A percentile compares a stretch with the other conserved stretches of the same genome.
phyloP scores from a whole-genome alignment of 1,140 invertebrate species.

The Anastatus disparis region DNA sequence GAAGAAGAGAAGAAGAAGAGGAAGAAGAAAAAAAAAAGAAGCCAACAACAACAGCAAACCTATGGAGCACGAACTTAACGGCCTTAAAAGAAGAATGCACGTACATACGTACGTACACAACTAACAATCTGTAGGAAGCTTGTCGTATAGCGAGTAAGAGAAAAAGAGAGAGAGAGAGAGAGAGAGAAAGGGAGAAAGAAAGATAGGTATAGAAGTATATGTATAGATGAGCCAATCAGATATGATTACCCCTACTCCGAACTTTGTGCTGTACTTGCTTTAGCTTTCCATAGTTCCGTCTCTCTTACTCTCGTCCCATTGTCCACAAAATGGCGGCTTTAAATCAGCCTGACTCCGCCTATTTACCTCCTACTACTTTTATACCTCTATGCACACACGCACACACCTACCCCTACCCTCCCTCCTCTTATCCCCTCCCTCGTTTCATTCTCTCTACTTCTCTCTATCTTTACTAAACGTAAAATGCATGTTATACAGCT shows the following conservation, averaged over 20 bases:
- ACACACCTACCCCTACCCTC: not conserved
- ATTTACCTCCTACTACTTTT: constrained; percentile 48
- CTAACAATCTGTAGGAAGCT: constrained; percentile 68
- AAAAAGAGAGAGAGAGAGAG: constrained; percentile 42
- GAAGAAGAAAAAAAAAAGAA: too few species aligned
- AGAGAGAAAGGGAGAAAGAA: too few species aligned
- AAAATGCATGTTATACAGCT: too few species aligned
- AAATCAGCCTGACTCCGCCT: constrained; percentile 67
- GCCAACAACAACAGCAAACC: too few species aligned
- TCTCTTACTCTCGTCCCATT: constrained; percentile 59
- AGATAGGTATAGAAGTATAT: too few species aligned
- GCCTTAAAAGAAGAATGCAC: constrained; percentile 16
- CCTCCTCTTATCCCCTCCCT: not conserved
- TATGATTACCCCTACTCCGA: constrained; percentile 59
- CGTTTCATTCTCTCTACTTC: constrained; percentile 35
- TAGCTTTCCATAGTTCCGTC: too few species aligned
- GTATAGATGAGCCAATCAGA: constrained; percentile 67
- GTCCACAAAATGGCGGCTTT: constrained; percentile 68
- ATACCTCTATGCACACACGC: constrained; percentile 36
- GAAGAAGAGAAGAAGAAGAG: too few species aligned
- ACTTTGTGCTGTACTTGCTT: too few species aligned
- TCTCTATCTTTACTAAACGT: constrained; percentile 11
- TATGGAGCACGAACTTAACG: constrained; percentile 21
- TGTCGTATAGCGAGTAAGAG: constrained; percentile 44
- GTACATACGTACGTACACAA: constrained; percentile 53